Conservation (phyloP, 2,797 vertebrate species). For the Labroides dimidiatus region DNA sequence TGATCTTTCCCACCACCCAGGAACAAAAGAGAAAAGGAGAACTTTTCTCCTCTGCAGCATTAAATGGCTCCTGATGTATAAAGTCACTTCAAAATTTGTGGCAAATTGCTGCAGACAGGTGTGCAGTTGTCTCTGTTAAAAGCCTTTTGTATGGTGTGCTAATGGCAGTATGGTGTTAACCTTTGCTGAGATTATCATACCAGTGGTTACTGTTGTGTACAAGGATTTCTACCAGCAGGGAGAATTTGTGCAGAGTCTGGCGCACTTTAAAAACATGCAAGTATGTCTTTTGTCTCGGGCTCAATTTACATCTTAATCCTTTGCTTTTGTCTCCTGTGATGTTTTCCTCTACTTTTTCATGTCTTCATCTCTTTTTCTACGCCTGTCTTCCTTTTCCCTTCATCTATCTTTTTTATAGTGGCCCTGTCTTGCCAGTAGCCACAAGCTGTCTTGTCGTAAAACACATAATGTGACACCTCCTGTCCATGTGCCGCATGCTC, state of each 20-base stretch:
- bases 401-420: constrained; percentile 36
- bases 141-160: constrained; percentile 84
- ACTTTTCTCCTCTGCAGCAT: constrained; percentile 62
- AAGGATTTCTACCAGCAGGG: constrained; percentile 17
- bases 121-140: constrained; percentile 84
- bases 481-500: constrained; percentile 36
- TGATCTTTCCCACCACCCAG: constrained; percentile 61
- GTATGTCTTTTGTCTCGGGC: constrained; percentile 53
- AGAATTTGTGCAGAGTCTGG: constrained; percentile 27
- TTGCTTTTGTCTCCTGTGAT: constrained; percentile 32
- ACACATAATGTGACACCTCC: constrained; percentile 62
- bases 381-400: neutral
- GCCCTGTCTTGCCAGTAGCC: constrained; percentile 48
- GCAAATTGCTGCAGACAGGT: constrained; percentile 80
- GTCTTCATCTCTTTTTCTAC: constrained; percentile 8
- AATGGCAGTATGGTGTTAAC: constrained; percentile 80
- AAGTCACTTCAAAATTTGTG: constrained; percentile 78
- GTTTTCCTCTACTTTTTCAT: constrained; percentile 23
- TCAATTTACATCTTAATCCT: constrained; percentile 44
- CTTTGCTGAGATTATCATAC: constrained; percentile 81
- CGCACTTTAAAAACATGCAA: constrained; percentile 44
- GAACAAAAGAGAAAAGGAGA: constrained; percentile 74
- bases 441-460: constrained; percentile 58
- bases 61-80: constrained; percentile 75
- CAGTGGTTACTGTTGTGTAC: constrained; percentile 42